Percentiles rank a stretch among this genome's conserved stretches.
These are phyloP conservation scores for Neolamprologus falcicula DNA, from an alignment of 2,113 vertebrate genomes.

Conservation along the genomic window DNA sequence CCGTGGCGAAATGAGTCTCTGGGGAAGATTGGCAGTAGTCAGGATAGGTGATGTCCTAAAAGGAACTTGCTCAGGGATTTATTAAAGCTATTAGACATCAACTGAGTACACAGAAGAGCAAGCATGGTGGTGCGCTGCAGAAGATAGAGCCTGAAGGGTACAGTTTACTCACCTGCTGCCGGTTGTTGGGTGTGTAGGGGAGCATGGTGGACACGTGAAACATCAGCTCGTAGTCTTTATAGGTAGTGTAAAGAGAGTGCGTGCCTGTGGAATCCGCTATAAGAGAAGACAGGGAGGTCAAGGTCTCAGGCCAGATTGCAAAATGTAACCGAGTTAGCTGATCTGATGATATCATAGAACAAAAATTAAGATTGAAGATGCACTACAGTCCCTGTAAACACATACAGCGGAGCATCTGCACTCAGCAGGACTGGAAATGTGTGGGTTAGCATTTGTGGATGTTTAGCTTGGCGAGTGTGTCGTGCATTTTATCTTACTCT, in stretches of 20 bases:
- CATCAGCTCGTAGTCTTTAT: constrained; percentile 98
- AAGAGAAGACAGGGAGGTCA: constrained; percentile 20
- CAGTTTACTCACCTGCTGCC: constrained; percentile 84
- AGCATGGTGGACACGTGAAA: constrained; percentile 97
- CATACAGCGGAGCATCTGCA: background rate
- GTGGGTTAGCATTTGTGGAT: background rate
- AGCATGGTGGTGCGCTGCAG: background rate
- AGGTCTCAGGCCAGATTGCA: background rate
- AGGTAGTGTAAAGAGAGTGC: constrained; percentile 95
- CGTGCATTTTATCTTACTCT: constrained; percentile 78
- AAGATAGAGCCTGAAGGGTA: background rate
- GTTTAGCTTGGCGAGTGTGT: background rate
- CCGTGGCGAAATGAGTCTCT: constrained; percentile 27
- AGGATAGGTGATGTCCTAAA: constrained; percentile 13
- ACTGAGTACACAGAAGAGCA: background rate
- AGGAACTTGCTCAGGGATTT: constrained; percentile 21
- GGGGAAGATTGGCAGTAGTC: constrained; percentile 23
- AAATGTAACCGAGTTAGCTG: background rate
- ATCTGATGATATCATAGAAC: background rate
- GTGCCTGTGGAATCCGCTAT: constrained; percentile 94
- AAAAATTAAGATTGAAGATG: background rate
- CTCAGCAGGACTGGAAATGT: background rate
- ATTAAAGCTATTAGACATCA: background rate
- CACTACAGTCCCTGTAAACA: background rate
- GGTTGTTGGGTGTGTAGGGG: constrained; percentile 92